Evolutionary conservation across 2,797 vertebrate genomes (phyloP).

Genomic region (Cyprinodon diabolis): DNA sequence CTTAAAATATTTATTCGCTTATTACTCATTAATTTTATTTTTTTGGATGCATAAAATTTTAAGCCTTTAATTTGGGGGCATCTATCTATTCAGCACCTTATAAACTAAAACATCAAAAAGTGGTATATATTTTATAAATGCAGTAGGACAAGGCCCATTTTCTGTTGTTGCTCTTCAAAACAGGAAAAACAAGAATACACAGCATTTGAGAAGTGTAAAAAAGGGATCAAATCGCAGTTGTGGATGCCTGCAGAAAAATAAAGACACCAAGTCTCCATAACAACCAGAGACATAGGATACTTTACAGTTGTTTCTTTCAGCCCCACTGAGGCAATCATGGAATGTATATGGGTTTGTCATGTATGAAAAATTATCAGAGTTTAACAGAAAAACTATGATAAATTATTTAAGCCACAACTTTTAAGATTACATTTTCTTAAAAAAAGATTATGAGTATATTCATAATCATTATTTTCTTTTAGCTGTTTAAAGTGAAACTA

Average conservation of each 20-base stretch:
- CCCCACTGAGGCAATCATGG: not conserved
- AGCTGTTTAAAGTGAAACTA: slow-evolving; percentile 13
- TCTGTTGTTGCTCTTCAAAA: not conserved
- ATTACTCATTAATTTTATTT: not conserved
- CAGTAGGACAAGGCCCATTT: not conserved
- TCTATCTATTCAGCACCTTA: too few species aligned
- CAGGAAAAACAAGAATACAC: not conserved
- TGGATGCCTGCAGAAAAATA: too few species aligned
- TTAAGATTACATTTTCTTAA: too few species aligned
- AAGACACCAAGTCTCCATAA: not conserved
- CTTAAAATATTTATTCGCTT: too few species aligned
- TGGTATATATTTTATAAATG: not conserved
- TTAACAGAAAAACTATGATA: too few species aligned
- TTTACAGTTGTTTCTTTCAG: not conserved
- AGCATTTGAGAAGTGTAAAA: not conserved
- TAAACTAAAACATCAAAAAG: not conserved
- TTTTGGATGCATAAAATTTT: not conserved
- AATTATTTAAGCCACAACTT: too few species aligned
- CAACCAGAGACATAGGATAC: not conserved
- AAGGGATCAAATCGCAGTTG: too few species aligned
- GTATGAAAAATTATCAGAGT: too few species aligned
- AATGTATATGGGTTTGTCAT: not conserved
- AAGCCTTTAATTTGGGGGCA: not conserved
- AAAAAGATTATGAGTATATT: not conserved
- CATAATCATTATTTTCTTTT: slow-evolving; percentile 11